Percentiles rank a stretch among this genome's conserved stretches.
These are phyloP conservation scores for Oryzias javanicus DNA, from an alignment of 2,113 vertebrate species.

Conservation along the genomic window DNA sequence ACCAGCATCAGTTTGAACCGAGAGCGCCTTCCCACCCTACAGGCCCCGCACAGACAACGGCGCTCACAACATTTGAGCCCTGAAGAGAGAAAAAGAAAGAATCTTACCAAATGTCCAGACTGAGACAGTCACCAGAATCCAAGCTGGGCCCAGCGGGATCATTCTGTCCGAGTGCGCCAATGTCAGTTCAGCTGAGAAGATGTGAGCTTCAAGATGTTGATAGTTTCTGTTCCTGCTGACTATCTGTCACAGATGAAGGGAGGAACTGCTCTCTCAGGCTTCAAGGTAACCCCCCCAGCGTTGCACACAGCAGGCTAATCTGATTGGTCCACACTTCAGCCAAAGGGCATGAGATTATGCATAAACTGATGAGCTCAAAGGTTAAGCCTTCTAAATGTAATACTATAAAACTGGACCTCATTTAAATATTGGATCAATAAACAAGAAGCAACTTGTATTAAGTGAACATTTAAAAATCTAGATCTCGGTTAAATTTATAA, in stretches of 20 bases:
- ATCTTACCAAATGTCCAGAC: constrained; percentile 61
- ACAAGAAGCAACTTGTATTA: too few species aligned
- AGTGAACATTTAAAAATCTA: too few species aligned
- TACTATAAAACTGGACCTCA: too few species aligned
- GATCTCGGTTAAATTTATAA: too few species aligned
- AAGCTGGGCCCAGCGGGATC: constrained; percentile 34
- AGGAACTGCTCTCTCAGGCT: constrained; percentile 57
- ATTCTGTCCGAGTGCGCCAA: constrained; percentile 36
- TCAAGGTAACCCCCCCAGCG: constrained; percentile 54
- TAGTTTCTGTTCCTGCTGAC: constrained; percentile 58
- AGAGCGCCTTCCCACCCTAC: constrained; percentile 1
- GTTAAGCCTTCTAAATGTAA: too few species aligned
- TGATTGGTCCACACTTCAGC: constrained; percentile 18
- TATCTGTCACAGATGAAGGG: constrained; percentile 61
- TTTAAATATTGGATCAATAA: too few species aligned
- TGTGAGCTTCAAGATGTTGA: constrained; percentile 24
- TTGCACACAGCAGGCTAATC: constrained; percentile 60
- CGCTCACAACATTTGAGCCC: not conserved
- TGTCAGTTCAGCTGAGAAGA: constrained; percentile 4
- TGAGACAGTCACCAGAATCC: constrained; percentile 31
- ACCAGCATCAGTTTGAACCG: not conserved
- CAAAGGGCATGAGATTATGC: not conserved
- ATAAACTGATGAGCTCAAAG: not conserved
- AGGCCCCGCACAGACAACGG: not conserved
- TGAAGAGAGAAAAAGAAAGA: constrained; percentile 2